phyloP scores from a whole-genome alignment of 2,888 invertebrate species.

The Clitarchus hookeri region DNA sequence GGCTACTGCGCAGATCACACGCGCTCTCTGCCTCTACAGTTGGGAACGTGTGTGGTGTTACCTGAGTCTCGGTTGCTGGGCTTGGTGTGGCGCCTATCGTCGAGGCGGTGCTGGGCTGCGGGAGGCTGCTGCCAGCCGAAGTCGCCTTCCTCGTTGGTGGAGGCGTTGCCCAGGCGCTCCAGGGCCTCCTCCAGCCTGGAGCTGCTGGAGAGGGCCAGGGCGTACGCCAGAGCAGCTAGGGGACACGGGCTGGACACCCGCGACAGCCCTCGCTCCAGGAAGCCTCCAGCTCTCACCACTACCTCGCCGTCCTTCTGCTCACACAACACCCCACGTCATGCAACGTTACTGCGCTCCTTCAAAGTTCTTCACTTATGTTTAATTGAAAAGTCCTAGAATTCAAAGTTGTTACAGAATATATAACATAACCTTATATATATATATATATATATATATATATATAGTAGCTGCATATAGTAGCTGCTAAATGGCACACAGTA shows the following conservation, averaged over 20 bases:
- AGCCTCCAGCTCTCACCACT: constrained; percentile 60
- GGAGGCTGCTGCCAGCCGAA: constrained; percentile 66
- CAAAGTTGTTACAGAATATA: too few species aligned
- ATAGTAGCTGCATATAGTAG: too few species aligned
- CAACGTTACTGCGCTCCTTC: too few species aligned
- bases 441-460: too few species aligned
- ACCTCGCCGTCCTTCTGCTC: constrained; percentile 30
- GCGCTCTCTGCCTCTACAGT: not conserved
- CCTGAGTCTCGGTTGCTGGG: not conserved
- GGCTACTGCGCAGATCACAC: not conserved
- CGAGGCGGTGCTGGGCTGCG: constrained; percentile 48
- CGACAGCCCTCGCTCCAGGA: constrained; percentile 62
- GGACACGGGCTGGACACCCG: constrained; percentile 63
- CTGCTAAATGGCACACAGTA: too few species aligned
- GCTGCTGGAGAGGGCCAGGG: constrained; percentile 62
- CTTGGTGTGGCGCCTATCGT: not conserved
- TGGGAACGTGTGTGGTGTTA: not conserved
- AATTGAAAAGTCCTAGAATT: too few species aligned
- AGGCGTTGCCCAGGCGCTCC: constrained; percentile 62
- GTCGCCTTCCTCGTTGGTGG: constrained; percentile 69
- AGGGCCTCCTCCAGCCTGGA: constrained; percentile 62
- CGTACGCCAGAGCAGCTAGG: constrained; percentile 64
- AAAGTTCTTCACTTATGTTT: too few species aligned
- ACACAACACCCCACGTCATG: not conserved
- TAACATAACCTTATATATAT: too few species aligned